These are phyloP conservation scores for Microcebus jonahi DNA, from an alignment of 2,113 vertebrate species.

Conservation along the genomic window DNA sequence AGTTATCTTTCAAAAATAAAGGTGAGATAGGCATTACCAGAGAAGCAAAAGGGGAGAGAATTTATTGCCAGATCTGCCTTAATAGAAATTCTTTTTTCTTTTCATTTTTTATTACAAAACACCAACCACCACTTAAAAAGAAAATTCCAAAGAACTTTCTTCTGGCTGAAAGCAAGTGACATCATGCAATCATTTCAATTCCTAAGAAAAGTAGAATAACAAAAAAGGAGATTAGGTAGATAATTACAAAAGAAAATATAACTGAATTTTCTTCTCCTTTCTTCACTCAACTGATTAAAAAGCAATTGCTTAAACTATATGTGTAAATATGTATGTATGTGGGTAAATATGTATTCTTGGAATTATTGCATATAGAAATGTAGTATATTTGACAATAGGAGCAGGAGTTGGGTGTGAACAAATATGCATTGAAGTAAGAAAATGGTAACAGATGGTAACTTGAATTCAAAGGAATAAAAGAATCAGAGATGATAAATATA, in stretches of 20 bases:
- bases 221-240: neutral
- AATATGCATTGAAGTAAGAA: neutral
- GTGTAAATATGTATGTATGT: neutral
- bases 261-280: neutral
- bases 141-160: neutral
- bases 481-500: neutral
- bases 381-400: neutral
- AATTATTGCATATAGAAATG: neutral
- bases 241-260: neutral
- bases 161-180: neutral
- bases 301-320: neutral
- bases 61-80: neutral
- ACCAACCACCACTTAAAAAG: neutral
- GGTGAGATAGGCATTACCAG: neutral
- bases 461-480: neutral
- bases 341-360: neutral
- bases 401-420: neutral
- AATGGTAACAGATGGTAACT: neutral
- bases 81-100: neutral
- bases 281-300: neutral
- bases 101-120: too few species aligned
- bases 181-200: neutral
- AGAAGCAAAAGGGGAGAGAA: neutral
- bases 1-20: neutral
- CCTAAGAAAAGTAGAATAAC: neutral